Evolutionary conservation across 2,797 vertebrate genomes (phyloP).

Genomic region (Poliocrania exsul): DNA sequence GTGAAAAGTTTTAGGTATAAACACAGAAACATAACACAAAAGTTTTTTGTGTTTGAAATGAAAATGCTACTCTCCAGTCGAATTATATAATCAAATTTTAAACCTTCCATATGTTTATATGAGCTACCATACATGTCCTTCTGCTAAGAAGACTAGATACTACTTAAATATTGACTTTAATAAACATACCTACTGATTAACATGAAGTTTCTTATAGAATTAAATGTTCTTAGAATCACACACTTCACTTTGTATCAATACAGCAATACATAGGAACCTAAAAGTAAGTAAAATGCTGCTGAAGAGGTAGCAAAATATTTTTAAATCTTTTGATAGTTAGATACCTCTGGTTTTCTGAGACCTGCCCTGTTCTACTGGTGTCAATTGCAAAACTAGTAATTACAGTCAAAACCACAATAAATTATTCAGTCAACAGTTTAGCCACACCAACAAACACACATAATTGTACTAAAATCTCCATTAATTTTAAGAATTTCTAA

Average conservation of each 20-base stretch:
- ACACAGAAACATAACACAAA: background rate
- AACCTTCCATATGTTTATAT: background rate
- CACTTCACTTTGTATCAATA: background rate
- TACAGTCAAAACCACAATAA: background rate
- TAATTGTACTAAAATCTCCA: background rate
- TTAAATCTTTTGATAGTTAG: background rate
- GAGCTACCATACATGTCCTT: background rate
- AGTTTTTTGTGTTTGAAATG: background rate
- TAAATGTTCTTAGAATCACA: background rate
- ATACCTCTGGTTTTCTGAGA: background rate
- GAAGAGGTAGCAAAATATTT: background rate
- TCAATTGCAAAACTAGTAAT: background rate
- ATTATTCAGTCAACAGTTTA: background rate
- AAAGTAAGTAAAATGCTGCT: background rate
- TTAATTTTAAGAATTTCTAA: background rate
- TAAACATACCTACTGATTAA: background rate
- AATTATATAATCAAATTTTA: background rate
- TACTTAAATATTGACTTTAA: conserved; percentile 6
- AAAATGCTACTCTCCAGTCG: background rate
- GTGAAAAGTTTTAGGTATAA: background rate
- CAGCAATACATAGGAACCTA: background rate
- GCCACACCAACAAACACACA: background rate
- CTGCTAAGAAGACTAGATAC: conserved; percentile 18
- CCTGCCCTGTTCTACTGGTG: background rate
- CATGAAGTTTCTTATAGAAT: background rate